Conservation (phyloP, 2,888 invertebrate species). For the Nezara viridula region DNA sequence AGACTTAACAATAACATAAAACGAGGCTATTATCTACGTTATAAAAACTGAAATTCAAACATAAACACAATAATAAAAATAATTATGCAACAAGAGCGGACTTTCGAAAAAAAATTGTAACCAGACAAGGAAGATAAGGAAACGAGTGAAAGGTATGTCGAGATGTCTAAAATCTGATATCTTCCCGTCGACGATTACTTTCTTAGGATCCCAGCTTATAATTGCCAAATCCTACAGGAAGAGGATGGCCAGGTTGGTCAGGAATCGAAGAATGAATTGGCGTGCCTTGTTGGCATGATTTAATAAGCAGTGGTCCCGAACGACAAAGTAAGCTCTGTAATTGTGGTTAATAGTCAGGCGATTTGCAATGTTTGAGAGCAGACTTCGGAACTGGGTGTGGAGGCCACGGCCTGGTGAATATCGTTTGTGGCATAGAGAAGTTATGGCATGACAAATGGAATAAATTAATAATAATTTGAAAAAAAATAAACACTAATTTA, state of each 20-base stretch:
- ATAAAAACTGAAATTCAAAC: too few relatives aligned
- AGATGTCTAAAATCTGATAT: neutral
- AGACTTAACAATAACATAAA: too few relatives aligned
- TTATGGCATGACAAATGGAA: too few relatives aligned
- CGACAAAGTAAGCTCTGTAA: neutral
- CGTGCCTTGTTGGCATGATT: neutral
- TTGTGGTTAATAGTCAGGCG: neutral
- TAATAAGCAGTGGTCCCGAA: neutral
- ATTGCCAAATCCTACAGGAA: neutral
- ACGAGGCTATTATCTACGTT: too few relatives aligned
- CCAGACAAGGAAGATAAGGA: neutral
- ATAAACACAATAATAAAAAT: too few relatives aligned
- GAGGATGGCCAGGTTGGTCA: neutral
- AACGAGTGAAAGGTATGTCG: neutral
- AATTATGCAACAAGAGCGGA: too few relatives aligned
- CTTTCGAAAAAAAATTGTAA: neutral
- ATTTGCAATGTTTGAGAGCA: too few relatives aligned
- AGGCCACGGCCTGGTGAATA: too few relatives aligned
- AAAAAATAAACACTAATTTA: too few relatives aligned
- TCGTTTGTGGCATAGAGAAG: too few relatives aligned
- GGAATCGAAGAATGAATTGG: neutral
- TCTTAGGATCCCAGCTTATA: neutral
- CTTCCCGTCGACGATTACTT: neutral
- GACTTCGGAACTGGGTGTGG: too few relatives aligned
- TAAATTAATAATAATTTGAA: too few relatives aligned